These are phyloP conservation scores for Irena cyanogastra DNA, from an alignment of 2,113 vertebrate genomes.

Conservation along the genomic window DNA sequence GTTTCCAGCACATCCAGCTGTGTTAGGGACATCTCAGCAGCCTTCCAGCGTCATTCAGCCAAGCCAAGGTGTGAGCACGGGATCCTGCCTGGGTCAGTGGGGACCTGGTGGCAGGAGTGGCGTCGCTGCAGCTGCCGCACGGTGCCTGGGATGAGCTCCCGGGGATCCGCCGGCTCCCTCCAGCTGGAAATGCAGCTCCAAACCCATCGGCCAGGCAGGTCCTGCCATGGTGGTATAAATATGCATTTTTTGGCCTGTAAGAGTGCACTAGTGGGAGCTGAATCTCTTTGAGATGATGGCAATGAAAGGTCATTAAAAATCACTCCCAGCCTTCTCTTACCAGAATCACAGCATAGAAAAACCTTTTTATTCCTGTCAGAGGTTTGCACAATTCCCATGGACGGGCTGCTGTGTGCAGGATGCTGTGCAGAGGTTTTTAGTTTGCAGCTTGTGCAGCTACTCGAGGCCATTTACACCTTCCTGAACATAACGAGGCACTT, in stretches of 20 bases:
- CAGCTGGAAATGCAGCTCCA: not conserved
- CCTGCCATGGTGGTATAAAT: not conserved
- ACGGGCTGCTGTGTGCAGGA: not conserved
- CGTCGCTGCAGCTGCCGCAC: rapidly evolving
- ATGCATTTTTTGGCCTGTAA: not conserved
- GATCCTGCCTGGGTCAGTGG: not conserved
- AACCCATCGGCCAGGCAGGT: not conserved
- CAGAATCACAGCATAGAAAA: conserved; percentile 5
- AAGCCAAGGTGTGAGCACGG: rapidly evolving
- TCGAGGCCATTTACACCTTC: conserved; percentile 7
- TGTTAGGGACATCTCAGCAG: not conserved
- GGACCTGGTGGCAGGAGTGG: not conserved
- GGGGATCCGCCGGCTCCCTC: rapidly evolving
- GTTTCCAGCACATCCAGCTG: not conserved
- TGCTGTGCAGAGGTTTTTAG: not conserved
- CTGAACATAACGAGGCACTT: not conserved
- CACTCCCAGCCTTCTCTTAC: not conserved
- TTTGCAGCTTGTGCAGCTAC: not conserved
- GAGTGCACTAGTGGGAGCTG: not conserved
- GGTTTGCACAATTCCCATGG: not conserved
- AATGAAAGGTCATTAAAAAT: not conserved
- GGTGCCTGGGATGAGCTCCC: rapidly evolving
- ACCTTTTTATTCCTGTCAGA: not conserved
- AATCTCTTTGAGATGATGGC: not conserved
- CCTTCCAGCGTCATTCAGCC: not conserved